Evolutionary conservation across 2,113 vertebrate genomes (phyloP).

Genomic region (Pelodiscus sinensis): DNA sequence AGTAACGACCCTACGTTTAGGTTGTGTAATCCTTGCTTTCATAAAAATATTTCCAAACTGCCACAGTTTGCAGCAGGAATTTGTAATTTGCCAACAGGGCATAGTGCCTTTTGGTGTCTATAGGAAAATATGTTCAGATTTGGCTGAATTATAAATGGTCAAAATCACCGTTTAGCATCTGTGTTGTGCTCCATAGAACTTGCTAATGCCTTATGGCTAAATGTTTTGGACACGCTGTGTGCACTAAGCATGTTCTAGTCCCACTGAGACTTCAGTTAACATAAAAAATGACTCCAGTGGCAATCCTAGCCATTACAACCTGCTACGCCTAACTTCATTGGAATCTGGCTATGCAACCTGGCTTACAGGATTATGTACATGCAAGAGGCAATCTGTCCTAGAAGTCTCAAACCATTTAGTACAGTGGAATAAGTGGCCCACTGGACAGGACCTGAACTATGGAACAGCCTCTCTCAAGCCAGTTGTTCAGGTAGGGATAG

Average conservation of each 20-base stretch:
- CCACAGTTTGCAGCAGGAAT: not conserved
- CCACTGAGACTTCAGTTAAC: not conserved
- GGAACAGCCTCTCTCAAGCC: not conserved
- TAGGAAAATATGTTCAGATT: not conserved
- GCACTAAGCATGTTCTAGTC: not conserved
- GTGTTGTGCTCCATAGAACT: not conserved
- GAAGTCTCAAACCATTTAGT: not conserved
- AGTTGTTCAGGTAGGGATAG: not conserved
- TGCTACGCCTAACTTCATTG: not conserved
- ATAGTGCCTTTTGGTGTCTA: not conserved
- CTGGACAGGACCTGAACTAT: not conserved
- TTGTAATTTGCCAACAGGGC: not conserved
- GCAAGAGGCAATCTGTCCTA: not conserved
- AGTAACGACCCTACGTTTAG: not conserved
- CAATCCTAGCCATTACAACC: not conserved
- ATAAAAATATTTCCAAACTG: not conserved
- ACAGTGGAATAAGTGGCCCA: not conserved
- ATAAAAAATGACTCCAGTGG: not conserved
- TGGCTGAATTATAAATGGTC: not conserved
- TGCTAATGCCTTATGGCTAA: not conserved
- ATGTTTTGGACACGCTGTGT: not conserved
- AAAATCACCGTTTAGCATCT: not conserved
- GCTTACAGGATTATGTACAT: not conserved
- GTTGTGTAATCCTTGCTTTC: not conserved
- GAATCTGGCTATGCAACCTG: not conserved